Base-by-base conservation (phyloP, 2,888 invertebrate species). In the Diachrysia chrysitis region DNA sequence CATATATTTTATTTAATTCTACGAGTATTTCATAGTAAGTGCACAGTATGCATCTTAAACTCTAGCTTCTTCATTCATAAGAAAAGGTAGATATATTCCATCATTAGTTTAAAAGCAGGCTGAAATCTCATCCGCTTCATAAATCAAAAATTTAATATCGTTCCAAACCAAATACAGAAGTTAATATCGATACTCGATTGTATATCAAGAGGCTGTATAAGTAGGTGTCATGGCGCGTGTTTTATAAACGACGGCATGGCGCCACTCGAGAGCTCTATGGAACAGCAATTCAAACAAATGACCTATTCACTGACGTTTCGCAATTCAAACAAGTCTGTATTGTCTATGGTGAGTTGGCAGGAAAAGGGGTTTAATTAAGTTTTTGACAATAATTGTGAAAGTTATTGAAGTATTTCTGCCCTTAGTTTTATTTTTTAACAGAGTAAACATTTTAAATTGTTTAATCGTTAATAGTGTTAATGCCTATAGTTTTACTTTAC, bases 191-290 rank as follows among this genome's bases (percentile, higher is more conserved):
- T 42, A 42, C n/a, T 42, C 42, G 76, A 82, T 65, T 67, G 63
- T 70, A 66, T 25, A 37, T 19, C 58, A 79, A 82, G 71, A 65
- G 59, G 76, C 66, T 51, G 58, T 32, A 63, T 59, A 46, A 81
- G 81, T 78, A 71, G 81, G 79, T 82, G 83, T 82, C 83, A 82
- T 89, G 84, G 85, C 83, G 83, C 84, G 83, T 87, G 88, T 90
- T 89, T 89, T 89, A 89, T 90, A 90, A 91, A 89, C 87, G 80
- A 81, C 92, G 83, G 89, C 91, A 90, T 87, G 92, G 85, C 90
- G 88, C 90, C 93, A 88, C 93, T 92, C 82, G 58, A 75, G 21
- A 56, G 69, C 70, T 81, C 73, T 77, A 85, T 82, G 84, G 42
- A n/a, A n/a, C n/a, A 5, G 83, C 81, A 86, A 88, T 88, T 89